Base-by-base conservation (phyloP, 2,113 vertebrate genomes). In the Mustela nigripes region DNA sequence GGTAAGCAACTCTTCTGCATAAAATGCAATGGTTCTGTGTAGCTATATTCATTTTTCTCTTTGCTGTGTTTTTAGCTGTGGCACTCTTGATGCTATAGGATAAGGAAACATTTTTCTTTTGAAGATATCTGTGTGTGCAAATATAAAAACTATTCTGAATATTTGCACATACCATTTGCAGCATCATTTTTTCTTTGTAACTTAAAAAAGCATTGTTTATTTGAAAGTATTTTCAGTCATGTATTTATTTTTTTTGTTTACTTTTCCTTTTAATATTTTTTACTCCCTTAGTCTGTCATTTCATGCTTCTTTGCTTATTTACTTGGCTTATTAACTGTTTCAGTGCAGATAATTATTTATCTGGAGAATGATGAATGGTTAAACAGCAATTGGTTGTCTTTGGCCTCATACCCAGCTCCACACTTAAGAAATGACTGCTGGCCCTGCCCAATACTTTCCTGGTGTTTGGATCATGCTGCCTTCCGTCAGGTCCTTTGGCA, bases 61-160 rank as follows among this genome's bases (percentile, higher is more conserved):
- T 92, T 93, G 96, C 94, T 95, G 96, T 98, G 99, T 99, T 99
- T 99, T 99, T 99, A 99, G 99, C 99, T 99, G 99, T 99, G 98
- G 99, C 99, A 99, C 98, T 98, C 97, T 99, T 98, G 98, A 98
- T 99, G 99, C 98, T 98, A 98, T 98, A 98, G 99, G 99, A 99
- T 99, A 99, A 99, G 99, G 99, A 99, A 99, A 99, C 99, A 98
- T 73, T 93, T 76, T 96, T 97, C 82, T 79, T 71, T 39, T 60
- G 91, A 97, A 92, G 98, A 98, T 96, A 73, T 18, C 36, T 33
- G 50, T 95, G 96, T 99, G 95, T 99, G 98, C 98, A 99, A 98
- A 98, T 99, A 98, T 98, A 60, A 97, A 96, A 98, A 94, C 81
- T 76, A 42, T 97, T 98, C 97, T 93, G 93, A 98, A 98, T 98